These are phyloP conservation scores for Botrylloides violaceus DNA, from an alignment of 23 tunicate species.

Conservation along the genomic window DNA sequence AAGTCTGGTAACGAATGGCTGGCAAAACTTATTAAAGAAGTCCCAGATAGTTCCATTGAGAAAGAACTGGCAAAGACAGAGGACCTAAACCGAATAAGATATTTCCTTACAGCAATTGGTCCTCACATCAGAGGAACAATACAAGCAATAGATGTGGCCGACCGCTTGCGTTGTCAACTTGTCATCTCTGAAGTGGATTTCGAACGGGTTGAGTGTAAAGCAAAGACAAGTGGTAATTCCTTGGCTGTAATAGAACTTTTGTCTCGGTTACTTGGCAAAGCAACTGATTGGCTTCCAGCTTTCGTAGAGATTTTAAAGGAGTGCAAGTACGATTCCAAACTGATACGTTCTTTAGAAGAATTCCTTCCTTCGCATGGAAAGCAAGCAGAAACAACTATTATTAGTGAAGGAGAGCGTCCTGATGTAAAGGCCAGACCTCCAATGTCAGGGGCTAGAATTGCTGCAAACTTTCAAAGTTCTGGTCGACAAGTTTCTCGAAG, in stretches of 20 bases:
- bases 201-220: neutral
- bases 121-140: slow-evolving; percentile 3
- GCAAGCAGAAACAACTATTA: no score
- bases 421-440: no score
- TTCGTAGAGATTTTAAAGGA: slow-evolving; percentile 6
- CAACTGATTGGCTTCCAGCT: slow-evolving; percentile 5
- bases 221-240: neutral
- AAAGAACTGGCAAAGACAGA: neutral
- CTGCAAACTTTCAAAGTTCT: no score
- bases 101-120: slow-evolving; percentile 2
- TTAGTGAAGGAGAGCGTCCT: no score
- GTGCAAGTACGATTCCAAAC: neutral
- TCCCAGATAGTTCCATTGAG: neutral
- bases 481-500: no score
- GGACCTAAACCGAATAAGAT: neutral
- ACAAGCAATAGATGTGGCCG: slow-evolving; percentile 1
- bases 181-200: neutral
- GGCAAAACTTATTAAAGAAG: slow-evolving; percentile 1
- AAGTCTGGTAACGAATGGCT: neutral
- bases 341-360: neutral
- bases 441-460: no score
- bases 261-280: neutral
- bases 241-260: neutral
- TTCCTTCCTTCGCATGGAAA: no score
- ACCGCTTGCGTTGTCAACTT: neutral